A percentile compares a stretch with the other conserved stretches of the same genome.
Conservation (phyloP, 2,888 invertebrate species). For the Uloborus plumipes region DNA sequence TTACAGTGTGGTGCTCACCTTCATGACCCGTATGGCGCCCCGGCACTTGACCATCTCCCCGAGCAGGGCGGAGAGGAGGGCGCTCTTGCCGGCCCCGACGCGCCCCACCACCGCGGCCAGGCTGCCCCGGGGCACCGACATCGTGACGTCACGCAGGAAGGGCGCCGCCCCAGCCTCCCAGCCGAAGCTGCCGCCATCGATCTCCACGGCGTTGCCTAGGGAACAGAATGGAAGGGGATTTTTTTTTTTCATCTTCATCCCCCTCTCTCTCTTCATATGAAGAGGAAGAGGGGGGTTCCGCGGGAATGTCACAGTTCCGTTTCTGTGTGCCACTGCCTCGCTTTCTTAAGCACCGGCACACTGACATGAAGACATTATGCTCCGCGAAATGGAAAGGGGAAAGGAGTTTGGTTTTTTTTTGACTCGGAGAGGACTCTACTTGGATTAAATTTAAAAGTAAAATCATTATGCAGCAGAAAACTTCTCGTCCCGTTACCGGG, state of each 20-base stretch:
- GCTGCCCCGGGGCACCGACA: slow-evolving; percentile 51
- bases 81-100: slow-evolving; percentile 63
- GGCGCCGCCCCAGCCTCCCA: slow-evolving; percentile 46
- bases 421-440: no score
- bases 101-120: slow-evolving; percentile 64
- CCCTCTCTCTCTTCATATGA: no score
- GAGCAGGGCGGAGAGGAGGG: slow-evolving; percentile 60
- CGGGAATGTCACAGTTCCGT: no score
- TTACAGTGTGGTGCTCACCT: slow-evolving; percentile 13
- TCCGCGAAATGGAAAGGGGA: no score
- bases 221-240: neutral
- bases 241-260: neutral
- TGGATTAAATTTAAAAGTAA: no score
- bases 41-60: slow-evolving; percentile 58
- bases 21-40: slow-evolving; percentile 19
- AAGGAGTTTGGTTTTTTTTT: no score
- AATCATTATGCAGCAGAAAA: no score
- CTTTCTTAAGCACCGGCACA: no score
- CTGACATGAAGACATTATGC: no score
- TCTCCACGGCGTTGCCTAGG: slow-evolving; percentile 47
- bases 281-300: no score
- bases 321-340: no score
- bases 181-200: slow-evolving; percentile 55
- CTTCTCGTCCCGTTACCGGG: no score
- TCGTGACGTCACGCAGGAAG: slow-evolving; percentile 52